A percentile compares a stretch with the other conserved stretches of the same genome.
These are phyloP conservation scores for Protonibea diacanthus DNA, from an alignment of 2,797 vertebrate genomes.

Conservation along the genomic window DNA sequence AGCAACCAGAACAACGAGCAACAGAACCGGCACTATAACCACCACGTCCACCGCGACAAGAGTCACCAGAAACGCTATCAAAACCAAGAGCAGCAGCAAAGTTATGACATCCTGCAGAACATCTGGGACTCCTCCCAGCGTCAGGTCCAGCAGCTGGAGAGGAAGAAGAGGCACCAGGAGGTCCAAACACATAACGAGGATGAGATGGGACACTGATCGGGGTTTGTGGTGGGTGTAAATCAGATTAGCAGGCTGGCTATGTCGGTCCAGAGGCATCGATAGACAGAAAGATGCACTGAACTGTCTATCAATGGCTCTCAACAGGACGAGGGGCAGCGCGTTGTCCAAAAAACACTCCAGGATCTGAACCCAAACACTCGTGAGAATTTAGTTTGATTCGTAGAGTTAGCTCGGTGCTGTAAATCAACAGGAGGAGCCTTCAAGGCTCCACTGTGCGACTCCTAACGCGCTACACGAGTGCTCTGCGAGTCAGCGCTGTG, in stretches of 20 bases:
- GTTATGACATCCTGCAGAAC: conserved; percentile 51
- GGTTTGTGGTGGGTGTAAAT: not conserved
- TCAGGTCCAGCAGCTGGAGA: conserved; percentile 20
- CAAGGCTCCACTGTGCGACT: not conserved
- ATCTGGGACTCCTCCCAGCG: conserved; percentile 22
- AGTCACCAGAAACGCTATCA: conserved; percentile 67
- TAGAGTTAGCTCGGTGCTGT: conserved; percentile 6
- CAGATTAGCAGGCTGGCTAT: not conserved
- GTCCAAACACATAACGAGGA: not conserved
- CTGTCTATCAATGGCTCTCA: conserved; percentile 55
- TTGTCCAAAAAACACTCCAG: conserved; percentile 33
- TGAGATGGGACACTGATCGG: conserved; percentile 49
- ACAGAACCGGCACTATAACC: conserved; percentile 77
- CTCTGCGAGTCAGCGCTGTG: not conserved
- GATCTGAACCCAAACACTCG: conserved; percentile 16
- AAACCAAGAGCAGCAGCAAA: conserved; percentile 83
- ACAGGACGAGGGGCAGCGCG: conserved; percentile 2
- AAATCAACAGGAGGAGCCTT: not conserved
- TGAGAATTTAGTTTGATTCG: conserved; percentile 24
- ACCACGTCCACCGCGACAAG: conserved; percentile 80
- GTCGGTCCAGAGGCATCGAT: conserved; percentile 36
- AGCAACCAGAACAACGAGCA: conserved; percentile 83
- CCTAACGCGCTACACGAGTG: not conserved
- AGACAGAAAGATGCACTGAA: conserved; percentile 31
- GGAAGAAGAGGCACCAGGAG: conserved; percentile 53